Conservation (phyloP, 2,888 invertebrate species). For the Chrysodeixis includens region DNA sequence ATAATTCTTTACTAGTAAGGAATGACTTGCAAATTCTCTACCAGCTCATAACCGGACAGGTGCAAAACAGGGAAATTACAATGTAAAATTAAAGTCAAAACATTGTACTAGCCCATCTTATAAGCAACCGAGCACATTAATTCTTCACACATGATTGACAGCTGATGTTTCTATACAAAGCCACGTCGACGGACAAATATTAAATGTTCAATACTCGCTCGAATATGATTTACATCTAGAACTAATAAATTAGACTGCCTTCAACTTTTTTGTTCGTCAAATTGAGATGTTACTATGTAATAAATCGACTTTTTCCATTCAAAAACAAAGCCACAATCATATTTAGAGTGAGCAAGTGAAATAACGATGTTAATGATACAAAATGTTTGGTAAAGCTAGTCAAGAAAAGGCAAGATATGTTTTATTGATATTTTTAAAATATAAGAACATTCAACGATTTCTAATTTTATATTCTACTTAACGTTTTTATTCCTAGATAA, state of each 20-base stretch:
- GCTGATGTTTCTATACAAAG: conserved; percentile 75
- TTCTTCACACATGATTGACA: conserved; percentile 76
- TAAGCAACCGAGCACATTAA: conserved; percentile 63
- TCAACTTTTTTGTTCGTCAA: conserved; percentile 41
- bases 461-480: conserved; percentile 26
- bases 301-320: conserved; percentile 27
- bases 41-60: conserved; percentile 13
- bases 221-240: conserved; percentile 54
- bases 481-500: conserved; percentile 40
- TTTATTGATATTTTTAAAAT: conserved; percentile 11
- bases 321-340: neutral
- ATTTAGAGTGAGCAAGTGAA: neutral
- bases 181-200: conserved; percentile 64
- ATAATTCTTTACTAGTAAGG: neutral
- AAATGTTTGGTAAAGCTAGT: neutral
- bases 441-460: conserved; percentile 34
- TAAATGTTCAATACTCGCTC: conserved; percentile 62
- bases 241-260: conserved; percentile 50
- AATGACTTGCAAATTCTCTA: neutral
- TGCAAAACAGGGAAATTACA: conserved; percentile 32
- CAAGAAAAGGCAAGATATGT: neutral
- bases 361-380: conserved; percentile 15
- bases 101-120: conserved; percentile 27
- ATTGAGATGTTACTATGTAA: conserved; percentile 50
- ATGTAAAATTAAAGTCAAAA: conserved; percentile 48